Percentiles rank a stretch among this genome's conserved stretches.
These are phyloP conservation scores for Ochotona curzoniae DNA, from an alignment of 2,113 vertebrate species.

Conservation along the genomic window DNA sequence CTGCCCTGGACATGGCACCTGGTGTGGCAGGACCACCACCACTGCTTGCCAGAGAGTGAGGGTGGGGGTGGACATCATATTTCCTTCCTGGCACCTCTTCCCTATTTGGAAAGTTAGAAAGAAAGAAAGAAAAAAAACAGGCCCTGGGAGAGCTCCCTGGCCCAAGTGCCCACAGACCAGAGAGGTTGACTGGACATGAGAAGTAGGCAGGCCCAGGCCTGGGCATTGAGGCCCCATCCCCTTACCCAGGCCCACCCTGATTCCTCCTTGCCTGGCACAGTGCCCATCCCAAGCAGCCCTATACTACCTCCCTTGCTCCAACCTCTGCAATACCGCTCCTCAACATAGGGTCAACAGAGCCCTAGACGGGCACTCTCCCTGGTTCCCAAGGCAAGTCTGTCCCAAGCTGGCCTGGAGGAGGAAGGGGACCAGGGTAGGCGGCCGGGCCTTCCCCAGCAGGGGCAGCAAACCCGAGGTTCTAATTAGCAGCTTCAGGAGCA, in stretches of 20 bases:
- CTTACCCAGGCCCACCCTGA: no score
- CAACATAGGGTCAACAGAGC: background rate
- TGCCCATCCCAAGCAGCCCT: background rate
- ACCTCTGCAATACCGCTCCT: no score
- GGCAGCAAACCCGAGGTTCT: conserved; percentile 79
- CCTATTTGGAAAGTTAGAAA: no score
- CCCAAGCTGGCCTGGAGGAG: conserved; percentile 39
- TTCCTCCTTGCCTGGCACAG: background rate
- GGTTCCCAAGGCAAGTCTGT: conserved; percentile 29
- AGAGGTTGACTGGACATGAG: no score
- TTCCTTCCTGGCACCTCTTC: background rate
- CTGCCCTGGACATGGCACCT: background rate
- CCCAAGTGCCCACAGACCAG: no score
- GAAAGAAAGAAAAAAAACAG: no score
- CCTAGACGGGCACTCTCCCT: fast-evolving
- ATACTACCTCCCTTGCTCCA: background rate
- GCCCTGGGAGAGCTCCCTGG: background rate
- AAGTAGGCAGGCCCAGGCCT: background rate
- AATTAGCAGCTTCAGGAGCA: conserved; percentile 84
- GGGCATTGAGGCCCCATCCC: no score
- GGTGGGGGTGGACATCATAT: no score
- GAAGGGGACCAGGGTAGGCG: background rate
- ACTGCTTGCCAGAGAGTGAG: no score
- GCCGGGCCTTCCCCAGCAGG: conserved; percentile 55
- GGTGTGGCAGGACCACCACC: background rate